Conservation (phyloP, 2,888 invertebrate genomes). For the Meganola albula region DNA sequence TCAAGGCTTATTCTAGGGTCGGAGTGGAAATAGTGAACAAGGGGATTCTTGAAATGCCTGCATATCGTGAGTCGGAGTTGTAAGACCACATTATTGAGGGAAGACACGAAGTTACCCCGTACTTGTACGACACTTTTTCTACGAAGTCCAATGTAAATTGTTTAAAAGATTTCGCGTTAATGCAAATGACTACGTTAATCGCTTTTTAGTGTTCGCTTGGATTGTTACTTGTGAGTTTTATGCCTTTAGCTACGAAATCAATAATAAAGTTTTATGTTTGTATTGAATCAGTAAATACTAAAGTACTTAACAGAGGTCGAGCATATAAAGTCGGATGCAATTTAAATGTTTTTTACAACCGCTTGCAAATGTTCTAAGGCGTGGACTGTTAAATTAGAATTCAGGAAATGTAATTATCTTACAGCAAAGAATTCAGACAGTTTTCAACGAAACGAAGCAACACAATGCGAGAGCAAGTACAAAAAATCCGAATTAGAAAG, state of each 20-base stretch:
- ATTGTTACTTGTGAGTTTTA: constrained; percentile 26
- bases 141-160: constrained; percentile 47
- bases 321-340: too few relatives aligned
- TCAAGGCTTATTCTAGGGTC: constrained; percentile 22
- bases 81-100: constrained; percentile 58
- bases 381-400: neutral
- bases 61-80: constrained; percentile 58
- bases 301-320: too few relatives aligned
- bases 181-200: constrained; percentile 32
- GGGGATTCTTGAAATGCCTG: constrained; percentile 46
- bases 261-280: constrained; percentile 7
- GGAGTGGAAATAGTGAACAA: constrained; percentile 26
- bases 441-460: constrained; percentile 16
- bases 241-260: constrained; percentile 21
- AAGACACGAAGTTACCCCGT: constrained; percentile 52
- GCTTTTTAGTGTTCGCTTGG: constrained; percentile 24
- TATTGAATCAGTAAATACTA: neutral
- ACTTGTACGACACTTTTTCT: constrained; percentile 43
- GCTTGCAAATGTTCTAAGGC: neutral
- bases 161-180: constrained; percentile 37
- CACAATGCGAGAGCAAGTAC: constrained; percentile 8
- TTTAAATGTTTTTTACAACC: too few relatives aligned
- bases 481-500: constrained; percentile 12
- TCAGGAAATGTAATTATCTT: neutral
- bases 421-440: constrained; percentile 6